Evolutionary conservation across 2,113 vertebrate genomes (phyloP).

Genomic region (Albula goreensis): DNA sequence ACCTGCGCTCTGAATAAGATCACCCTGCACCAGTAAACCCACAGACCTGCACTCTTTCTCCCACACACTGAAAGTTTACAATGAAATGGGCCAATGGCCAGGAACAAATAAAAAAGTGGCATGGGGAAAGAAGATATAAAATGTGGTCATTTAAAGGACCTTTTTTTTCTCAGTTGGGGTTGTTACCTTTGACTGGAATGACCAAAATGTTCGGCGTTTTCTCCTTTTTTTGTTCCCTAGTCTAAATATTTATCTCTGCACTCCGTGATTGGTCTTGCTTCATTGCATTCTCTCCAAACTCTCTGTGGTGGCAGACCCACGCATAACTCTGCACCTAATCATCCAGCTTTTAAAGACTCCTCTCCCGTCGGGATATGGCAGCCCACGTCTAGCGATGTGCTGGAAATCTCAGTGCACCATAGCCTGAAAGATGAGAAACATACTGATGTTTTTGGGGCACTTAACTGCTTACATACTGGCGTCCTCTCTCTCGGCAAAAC

Average conservation of each 20-base stretch:
- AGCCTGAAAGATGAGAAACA: neutral
- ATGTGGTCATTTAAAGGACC: neutral
- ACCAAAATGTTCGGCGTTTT: neutral
- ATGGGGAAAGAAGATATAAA: neutral
- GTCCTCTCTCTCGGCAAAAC: neutral
- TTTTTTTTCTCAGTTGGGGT: neutral
- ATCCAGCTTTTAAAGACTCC: too few species aligned
- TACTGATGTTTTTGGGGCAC: neutral
- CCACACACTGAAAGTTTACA: neutral
- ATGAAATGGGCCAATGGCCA: neutral
- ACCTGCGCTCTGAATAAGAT: neutral
- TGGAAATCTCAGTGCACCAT: neutral
- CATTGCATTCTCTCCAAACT: too few species aligned
- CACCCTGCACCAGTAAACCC: neutral
- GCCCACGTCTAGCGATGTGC: too few species aligned
- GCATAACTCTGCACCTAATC: too few species aligned
- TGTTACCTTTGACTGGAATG: neutral
- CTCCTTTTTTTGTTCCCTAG: neutral
- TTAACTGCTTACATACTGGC: neutral
- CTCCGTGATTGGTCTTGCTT: neutral
- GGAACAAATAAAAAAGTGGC: neutral
- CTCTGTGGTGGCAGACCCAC: too few species aligned
- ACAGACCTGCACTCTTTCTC: neutral
- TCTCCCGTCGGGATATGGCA: too few species aligned
- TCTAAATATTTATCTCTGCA: too few species aligned